Evolutionary conservation across 2,797 vertebrate species (phyloP).

Genomic region (Sebastes miniatus): DNA sequence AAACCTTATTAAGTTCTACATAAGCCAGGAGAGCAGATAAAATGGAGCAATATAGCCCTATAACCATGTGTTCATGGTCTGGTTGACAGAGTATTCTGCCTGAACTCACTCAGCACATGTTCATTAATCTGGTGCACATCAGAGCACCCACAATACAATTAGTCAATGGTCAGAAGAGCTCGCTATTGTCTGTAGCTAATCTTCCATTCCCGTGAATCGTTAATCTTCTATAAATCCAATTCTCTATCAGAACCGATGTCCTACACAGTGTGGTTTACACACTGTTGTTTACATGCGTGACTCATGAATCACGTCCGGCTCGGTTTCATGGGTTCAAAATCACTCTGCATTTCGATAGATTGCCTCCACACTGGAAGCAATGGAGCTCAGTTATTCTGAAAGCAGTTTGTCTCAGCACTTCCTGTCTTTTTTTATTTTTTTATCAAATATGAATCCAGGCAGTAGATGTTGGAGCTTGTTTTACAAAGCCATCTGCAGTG

Average conservation of each 20-base stretch:
- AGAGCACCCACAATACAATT: constrained; percentile 65
- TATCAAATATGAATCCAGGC: constrained; percentile 41
- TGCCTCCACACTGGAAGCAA: constrained; percentile 38
- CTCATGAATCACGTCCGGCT: constrained; percentile 56
- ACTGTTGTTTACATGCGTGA: constrained; percentile 37
- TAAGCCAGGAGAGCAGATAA: constrained; percentile 12
- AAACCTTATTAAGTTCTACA: not conserved
- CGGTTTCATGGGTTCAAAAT: constrained; percentile 44
- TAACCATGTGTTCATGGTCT: constrained; percentile 62
- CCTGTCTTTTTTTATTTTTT: constrained; percentile 18
- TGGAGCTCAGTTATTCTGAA: constrained; percentile 41
- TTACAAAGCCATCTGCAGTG: constrained; percentile 65
- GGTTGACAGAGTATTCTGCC: constrained; percentile 61
- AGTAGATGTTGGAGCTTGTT: constrained; percentile 50
- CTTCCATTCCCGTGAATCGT: constrained; percentile 30
- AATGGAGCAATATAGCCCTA: constrained; percentile 36
- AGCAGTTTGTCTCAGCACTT: constrained; percentile 46
- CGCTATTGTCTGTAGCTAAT: constrained; percentile 47
- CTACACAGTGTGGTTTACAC: constrained; percentile 39
- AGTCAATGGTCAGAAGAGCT: constrained; percentile 56
- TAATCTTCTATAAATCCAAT: constrained; percentile 56
- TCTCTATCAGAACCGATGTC: constrained; percentile 34
- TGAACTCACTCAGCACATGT: constrained; percentile 66
- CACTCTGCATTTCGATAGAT: constrained; percentile 22
- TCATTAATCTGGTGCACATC: constrained; percentile 73